Percentiles rank a stretch among this genome's conserved stretches.
Conservation (phyloP, 2,888 invertebrate genomes). For the Drosophila longiperda region DNA sequence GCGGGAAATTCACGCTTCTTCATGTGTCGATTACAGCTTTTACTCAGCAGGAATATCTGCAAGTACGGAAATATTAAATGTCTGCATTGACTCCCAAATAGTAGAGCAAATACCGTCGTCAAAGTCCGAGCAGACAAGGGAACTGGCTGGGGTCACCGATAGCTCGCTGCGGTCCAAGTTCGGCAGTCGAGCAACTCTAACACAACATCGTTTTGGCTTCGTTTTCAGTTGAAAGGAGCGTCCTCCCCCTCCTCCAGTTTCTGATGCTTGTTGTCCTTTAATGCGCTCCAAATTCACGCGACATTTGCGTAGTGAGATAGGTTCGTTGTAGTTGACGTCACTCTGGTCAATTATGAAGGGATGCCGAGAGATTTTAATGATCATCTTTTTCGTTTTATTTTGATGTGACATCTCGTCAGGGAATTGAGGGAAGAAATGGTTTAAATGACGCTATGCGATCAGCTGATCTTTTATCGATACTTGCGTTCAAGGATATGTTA, state of each 20-base stretch:
- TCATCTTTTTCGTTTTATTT: slow-evolving; percentile 64
- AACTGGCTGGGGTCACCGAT: slow-evolving; percentile 70
- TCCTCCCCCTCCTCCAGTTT: not conserved
- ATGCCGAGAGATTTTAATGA: slow-evolving; percentile 69
- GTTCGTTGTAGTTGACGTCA: slow-evolving; percentile 37
- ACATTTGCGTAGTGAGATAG: slow-evolving; percentile 68
- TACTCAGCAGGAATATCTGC: slow-evolving; percentile 34
- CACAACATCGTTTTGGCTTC: slow-evolving; percentile 68
- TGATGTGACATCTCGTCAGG: slow-evolving; percentile 47
- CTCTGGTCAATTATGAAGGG: slow-evolving; percentile 55
- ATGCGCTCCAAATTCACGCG: slow-evolving; percentile 69
- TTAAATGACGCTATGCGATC: slow-evolving; percentile 24
- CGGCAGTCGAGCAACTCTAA: slow-evolving; percentile 74
- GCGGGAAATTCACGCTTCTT: not conserved
- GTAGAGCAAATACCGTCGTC: slow-evolving; percentile 28
- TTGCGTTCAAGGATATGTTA: not conserved
- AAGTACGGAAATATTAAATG: slow-evolving; percentile 2
- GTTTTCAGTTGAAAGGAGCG: slow-evolving; percentile 39
- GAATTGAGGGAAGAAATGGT: not conserved
- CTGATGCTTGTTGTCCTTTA: slow-evolving; percentile 28
- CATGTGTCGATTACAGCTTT: not conserved
- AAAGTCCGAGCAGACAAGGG: slow-evolving; percentile 66
- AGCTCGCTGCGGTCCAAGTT: slow-evolving; percentile 67
- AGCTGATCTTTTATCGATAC: slow-evolving; percentile 44
- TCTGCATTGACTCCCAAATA: not conserved